Evolutionary conservation across 2,797 vertebrate species (phyloP).

Genomic region (Natrix natrix): DNA sequence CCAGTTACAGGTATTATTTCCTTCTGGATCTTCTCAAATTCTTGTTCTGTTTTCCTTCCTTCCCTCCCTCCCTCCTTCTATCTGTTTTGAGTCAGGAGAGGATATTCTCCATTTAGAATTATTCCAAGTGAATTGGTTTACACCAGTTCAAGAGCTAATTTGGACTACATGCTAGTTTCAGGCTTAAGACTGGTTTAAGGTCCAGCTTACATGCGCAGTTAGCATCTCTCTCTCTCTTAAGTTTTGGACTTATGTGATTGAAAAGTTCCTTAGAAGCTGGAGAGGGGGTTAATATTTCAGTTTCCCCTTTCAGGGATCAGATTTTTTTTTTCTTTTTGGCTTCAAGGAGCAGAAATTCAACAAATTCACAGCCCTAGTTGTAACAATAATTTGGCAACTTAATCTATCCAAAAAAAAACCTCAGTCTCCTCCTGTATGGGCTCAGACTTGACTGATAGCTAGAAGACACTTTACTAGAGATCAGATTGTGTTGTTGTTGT

Average conservation of each 20-base stretch:
- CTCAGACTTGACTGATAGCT: neutral
- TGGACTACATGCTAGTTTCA: too few species aligned
- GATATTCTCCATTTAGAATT: too few species aligned
- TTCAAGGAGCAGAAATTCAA: neutral
- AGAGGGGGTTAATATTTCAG: neutral
- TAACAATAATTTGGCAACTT: neutral
- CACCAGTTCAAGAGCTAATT: too few species aligned
- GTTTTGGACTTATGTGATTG: neutral
- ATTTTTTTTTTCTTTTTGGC: neutral
- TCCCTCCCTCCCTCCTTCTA: too few species aligned
- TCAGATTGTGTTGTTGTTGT: neutral
- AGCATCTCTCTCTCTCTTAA: too few species aligned
- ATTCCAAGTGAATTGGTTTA: too few species aligned
- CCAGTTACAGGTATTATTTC: neutral
- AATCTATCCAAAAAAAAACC: neutral
- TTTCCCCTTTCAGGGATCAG: neutral
- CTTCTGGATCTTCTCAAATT: too few species aligned
- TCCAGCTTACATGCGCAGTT: too few species aligned
- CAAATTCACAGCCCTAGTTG: neutral
- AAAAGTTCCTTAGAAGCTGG: neutral
- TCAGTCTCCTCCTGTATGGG: neutral
- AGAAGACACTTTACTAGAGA: neutral
- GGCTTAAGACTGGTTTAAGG: too few species aligned
- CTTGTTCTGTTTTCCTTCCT: too few species aligned
- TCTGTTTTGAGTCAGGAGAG: too few species aligned